Evolutionary conservation across 53 echinoderm and acorn worm genomes (phyloP).

Genomic region (Actinopyga echinites): DNA sequence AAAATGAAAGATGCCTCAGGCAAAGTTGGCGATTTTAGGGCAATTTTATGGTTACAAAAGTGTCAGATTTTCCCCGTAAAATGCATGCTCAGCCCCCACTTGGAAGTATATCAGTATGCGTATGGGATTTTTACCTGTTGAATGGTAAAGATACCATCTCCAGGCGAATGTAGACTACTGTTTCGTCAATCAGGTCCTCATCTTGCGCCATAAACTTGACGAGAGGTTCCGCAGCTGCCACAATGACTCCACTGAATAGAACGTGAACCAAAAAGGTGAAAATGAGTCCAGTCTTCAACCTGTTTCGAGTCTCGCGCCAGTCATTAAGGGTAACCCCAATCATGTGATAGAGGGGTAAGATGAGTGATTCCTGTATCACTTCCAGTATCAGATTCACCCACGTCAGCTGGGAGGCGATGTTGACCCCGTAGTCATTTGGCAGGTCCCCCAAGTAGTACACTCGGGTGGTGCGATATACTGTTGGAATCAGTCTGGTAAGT

Average conservation of each 20-base stretch:
- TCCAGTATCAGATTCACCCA: slow-evolving; percentile 31
- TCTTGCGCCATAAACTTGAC: slow-evolving; percentile 31
- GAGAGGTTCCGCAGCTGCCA: not conserved
- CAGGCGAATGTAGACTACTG: slow-evolving; percentile 13
- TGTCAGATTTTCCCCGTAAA: no score
- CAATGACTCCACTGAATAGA: not conserved
- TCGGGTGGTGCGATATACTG: slow-evolving; percentile 2
- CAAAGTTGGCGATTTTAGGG: no score
- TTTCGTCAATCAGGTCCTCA: slow-evolving; percentile 19
- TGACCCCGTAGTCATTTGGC: slow-evolving; percentile 17
- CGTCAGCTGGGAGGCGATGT: slow-evolving; percentile 29
- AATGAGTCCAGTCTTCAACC: slow-evolving; percentile 16
- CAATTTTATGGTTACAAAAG: no score
- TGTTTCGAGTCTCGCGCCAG: not conserved
- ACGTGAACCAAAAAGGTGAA: slow-evolving; percentile 21
- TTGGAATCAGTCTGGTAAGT: slow-evolving; percentile 19
- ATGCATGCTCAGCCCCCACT: no score
- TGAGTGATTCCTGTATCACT: slow-evolving; percentile 23
- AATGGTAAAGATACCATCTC: slow-evolving; percentile 27
- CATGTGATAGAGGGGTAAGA: slow-evolving; percentile 23
- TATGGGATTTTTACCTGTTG: slow-evolving; percentile 12
- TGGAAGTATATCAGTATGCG: no score
- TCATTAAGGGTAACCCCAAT: slow-evolving; percentile 17
- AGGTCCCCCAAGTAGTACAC: slow-evolving; percentile 35
- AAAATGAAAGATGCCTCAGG: no score